Evolutionary conservation across 2,888 invertebrate genomes (phyloP), one percentile per base, ranked within the genome.

Genomic region (Acleris laterana): DNA sequence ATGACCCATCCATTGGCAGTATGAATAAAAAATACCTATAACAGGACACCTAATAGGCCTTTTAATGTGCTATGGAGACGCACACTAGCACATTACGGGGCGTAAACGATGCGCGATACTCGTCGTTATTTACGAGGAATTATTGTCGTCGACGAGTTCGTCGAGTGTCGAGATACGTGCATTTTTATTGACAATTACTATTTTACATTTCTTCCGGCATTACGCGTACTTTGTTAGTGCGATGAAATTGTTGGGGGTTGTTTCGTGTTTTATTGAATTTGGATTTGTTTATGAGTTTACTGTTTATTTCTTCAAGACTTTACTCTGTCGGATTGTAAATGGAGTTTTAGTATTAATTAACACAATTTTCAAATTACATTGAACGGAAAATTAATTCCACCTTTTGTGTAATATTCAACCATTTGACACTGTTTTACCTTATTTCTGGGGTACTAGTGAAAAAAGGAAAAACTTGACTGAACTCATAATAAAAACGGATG

Each of bases 191-290:
- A 82, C 84, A 83, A 81, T 86, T 84, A 85, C 81, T 78, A 83
- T 87, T 86, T 83, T 77, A 79, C 84, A 82, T 86, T 78, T 83
- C 87, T 87, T 86, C 86, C 87, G 84, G 78, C 77, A 80, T 76
- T 71, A 80, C 79, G 49, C 75, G 63, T 77, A 78, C 78, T 80
- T 79, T 78, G 79, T 77, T 75, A 78, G 76, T 16, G 57, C 49
- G 25, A 49, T 49, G 48, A 38, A 48, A 59, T 49, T 48, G 57
- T 28, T 58, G 25, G 57, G 22, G 56, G 56, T 57, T 22, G 44
- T 46, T 46, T 16, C 6, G 25, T 13, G 25, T 5, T 57, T 57
- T 44, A 57, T 55, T 57, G 57, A n/a, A 57, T 38, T 48, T 55
- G 25, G 49, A 32, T 32, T 60, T 65, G 55, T 65, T 65, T 65